Conservation (phyloP, 64 coral and sea anemone genomes). For the Porites lutea region DNA sequence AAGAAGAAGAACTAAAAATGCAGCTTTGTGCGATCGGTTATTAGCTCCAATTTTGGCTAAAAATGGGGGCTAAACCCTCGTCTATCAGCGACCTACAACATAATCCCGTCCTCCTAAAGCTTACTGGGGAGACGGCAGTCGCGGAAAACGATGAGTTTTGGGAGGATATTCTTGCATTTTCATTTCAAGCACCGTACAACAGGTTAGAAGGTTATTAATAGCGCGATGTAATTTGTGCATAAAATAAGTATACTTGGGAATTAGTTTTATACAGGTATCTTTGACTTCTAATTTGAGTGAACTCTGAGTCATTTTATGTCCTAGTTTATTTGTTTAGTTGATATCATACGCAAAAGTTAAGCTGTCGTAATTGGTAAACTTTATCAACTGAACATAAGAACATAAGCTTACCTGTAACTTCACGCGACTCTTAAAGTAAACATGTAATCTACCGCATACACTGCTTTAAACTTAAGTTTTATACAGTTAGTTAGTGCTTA, state of each 20-base stretch:
- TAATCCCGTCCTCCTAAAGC: slow-evolving; percentile 86
- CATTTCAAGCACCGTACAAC: slow-evolving; percentile 86
- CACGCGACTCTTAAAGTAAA: not conserved
- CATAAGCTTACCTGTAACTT: not conserved
- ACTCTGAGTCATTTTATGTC: too few species aligned
- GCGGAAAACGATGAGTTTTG: slow-evolving; percentile 88
- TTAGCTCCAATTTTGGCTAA: not conserved
- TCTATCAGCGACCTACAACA: slow-evolving; percentile 97
- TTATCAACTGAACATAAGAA: too few species aligned
- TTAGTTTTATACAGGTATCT: too few species aligned
- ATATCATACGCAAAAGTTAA: too few species aligned
- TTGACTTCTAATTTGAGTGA: too few species aligned
- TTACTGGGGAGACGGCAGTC: slow-evolving; percentile 82
- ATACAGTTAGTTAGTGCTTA: too few species aligned
- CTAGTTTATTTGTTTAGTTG: too few species aligned
- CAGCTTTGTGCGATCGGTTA: not conserved
- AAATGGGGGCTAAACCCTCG: slow-evolving; percentile 98
- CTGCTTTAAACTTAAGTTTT: not conserved
- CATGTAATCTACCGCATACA: not conserved
- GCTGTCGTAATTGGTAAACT: too few species aligned
- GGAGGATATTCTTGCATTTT: slow-evolving; percentile 90
- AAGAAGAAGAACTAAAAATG: slow-evolving; percentile 15
- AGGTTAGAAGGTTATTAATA: slow-evolving; percentile 50
- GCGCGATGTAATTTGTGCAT: not conserved
- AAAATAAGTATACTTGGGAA: too few species aligned